Evolutionary conservation across 2,113 vertebrate species (phyloP).

Genomic region (Nycticryphes semicollaris): DNA sequence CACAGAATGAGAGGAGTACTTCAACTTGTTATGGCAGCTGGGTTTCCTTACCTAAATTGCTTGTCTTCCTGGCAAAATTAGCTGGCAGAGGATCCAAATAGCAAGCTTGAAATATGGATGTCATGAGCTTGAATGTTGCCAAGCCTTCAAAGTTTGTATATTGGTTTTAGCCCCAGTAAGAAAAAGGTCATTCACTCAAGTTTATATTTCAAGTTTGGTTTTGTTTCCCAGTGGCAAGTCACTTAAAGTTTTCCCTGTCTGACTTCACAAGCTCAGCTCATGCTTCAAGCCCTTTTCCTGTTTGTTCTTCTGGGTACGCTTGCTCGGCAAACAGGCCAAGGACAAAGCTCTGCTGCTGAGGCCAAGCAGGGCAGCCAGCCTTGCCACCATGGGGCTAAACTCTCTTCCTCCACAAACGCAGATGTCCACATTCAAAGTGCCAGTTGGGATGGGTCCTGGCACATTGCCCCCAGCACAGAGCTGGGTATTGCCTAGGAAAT

Average conservation of each 20-base stretch:
- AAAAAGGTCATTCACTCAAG: background rate
- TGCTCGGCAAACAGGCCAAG: background rate
- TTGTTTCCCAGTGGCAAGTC: background rate
- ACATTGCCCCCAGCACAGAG: background rate
- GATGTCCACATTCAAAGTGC: background rate
- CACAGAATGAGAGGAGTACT: background rate
- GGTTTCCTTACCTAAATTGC: background rate
- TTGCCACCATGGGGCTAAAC: background rate
- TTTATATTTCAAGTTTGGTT: background rate
- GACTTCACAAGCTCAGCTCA: background rate
- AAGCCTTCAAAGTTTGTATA: background rate
- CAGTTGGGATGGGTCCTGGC: background rate
- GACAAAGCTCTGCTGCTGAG: background rate
- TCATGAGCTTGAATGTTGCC: background rate
- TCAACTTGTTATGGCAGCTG: background rate
- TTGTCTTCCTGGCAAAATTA: background rate
- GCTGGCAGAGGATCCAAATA: background rate
- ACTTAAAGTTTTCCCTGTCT: background rate
- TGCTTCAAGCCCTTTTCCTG: background rate
- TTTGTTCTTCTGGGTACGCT: background rate
- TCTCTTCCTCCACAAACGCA: background rate
- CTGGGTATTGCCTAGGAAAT: background rate
- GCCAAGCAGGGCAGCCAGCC: background rate
- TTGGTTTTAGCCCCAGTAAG: background rate
- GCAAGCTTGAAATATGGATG: background rate